These are phyloP conservation scores for Crotophaga sulcirostris DNA, from an alignment of 2,113 vertebrate genomes.

Conservation along the genomic window DNA sequence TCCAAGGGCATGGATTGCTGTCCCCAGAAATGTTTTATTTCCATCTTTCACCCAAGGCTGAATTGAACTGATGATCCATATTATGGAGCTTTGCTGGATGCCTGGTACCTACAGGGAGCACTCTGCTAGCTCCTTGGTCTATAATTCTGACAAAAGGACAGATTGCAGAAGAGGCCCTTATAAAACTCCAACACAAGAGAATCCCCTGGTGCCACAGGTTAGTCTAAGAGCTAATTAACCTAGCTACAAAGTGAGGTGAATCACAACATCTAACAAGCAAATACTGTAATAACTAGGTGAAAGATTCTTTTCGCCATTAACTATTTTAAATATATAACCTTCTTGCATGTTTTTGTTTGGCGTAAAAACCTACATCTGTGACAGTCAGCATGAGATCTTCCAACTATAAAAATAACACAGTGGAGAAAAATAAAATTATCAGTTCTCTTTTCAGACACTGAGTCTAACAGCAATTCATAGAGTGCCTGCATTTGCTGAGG, in stretches of 20 bases:
- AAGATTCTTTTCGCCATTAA: neutral
- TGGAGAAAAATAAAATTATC: neutral
- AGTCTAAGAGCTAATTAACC: slow-evolving; percentile 21
- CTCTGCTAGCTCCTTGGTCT: slow-evolving; percentile 11
- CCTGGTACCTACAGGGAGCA: slow-evolving; percentile 23
- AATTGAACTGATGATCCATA: slow-evolving; percentile 28
- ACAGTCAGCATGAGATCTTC: neutral
- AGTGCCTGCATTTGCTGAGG: neutral
- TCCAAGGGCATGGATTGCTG: neutral
- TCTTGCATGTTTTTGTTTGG: neutral
- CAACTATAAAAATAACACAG: neutral
- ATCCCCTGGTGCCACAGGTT: neutral
- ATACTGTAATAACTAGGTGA: neutral
- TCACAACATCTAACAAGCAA: neutral
- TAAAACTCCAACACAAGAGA: neutral
- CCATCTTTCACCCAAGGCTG: slow-evolving; percentile 6
- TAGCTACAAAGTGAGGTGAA: neutral
- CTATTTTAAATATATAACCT: neutral
- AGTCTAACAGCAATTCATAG: neutral
- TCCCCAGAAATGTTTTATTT: slow-evolving; percentile 27
- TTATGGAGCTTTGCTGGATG: slow-evolving; percentile 20
- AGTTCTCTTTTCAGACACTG: neutral
- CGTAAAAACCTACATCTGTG: neutral
- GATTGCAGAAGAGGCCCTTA: neutral
- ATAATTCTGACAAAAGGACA: slow-evolving; percentile 41